Evolutionary conservation across 2,113 vertebrate species (phyloP), one percentile per base, ranked within the genome.

Genomic region (Andinoacara biseriatus): DNA sequence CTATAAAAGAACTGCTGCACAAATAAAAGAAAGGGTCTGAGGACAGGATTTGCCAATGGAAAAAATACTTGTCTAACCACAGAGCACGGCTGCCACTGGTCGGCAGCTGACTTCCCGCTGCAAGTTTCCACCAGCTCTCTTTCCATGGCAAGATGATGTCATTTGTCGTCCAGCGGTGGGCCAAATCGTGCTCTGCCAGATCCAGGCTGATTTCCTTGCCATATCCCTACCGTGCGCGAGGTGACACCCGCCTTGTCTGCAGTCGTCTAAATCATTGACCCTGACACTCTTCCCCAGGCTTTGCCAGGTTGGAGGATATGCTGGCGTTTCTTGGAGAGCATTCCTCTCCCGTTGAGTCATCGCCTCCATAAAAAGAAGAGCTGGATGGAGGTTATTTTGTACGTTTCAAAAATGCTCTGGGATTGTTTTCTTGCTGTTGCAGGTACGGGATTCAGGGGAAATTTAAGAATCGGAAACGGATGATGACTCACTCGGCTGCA

Each of bases 31-130:
- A 88, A 89, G 90, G 43, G 78, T 93, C 93, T 91, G 94, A 94
- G 91, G 93, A 91, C 38, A 38, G 67, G 86, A 91, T 93, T 86
- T 93, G 93, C 90, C 93, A 84, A 57, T 93, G 95, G 94, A 96
- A 96, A 96, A 93, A 92, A 91, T 88, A 90, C 89, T 87, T 93
- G 62, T 92, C 72, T 75, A 80, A 94, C 96, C 95, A 69, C 95
- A 93, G 94, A 3, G 85, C 95, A 95, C 89, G 93, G 90, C 92
- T 93, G 91, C 91, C 92, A 76, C 82, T 79, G 69, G 82, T 76
- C 78, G 86, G 87, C 90, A 92, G 90, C 93, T 85, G 90, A 86
- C 89, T 80, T 78, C 82, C 85, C n/a, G 10, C 80, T 85, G 80
- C 85, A 91, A 80, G 76, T 91, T 94, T 94, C 93, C 93, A 92